Base-by-base conservation (phyloP, 2,113 vertebrate species). In the Pundamilia nyererei region DNA sequence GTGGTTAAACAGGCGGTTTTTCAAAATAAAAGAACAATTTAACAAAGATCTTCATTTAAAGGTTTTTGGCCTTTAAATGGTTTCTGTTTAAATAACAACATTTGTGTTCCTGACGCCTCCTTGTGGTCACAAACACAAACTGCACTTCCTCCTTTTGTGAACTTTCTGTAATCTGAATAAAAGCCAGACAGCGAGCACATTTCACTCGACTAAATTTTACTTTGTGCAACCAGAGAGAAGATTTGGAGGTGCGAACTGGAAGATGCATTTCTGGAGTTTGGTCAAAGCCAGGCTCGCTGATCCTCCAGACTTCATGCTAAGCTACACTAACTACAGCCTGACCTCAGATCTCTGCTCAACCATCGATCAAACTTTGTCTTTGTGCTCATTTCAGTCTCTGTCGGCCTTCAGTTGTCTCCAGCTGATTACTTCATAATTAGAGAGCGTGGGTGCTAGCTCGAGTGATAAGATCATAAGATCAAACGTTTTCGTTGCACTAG, bases 391-490 rank as follows among this genome's bases (percentile, higher is more conserved):
- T 29, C 24, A 10, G 21, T 26, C 10, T 38, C 70, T 19, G 70
- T 75, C 24, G 2, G 68, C 40, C 68, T 47, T 17, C 3, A 75
- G 2, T 19, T 29, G 8, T 19, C 15, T 29, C 6, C 42, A 49
- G 15, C 6, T 0, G 26, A 49, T 77, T 49, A 19, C 42, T 77
- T 77, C 9, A 47, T 47, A 75, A 26, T 45, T 29, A 72, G 13
- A 72, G 40, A 47, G 17, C 0, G 0, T 26, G 9, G 1, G 24
- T 47, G 0, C 1, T 26, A 19, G 24, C 68, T 75, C 40, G 40
- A 72, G 40, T 7, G 3, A 47, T 11, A 10, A 47, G 19, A 68
- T 68, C 2, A 14, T 1, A 7, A 68, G 13, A 45, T 72, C 15
- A 75, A 75, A 17, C 14, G 5, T 24, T 70, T 70, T 70, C 0